Evolutionary conservation across 92 coral and sea anemone species (phyloP).

Genomic region (Ricordea florida): DNA sequence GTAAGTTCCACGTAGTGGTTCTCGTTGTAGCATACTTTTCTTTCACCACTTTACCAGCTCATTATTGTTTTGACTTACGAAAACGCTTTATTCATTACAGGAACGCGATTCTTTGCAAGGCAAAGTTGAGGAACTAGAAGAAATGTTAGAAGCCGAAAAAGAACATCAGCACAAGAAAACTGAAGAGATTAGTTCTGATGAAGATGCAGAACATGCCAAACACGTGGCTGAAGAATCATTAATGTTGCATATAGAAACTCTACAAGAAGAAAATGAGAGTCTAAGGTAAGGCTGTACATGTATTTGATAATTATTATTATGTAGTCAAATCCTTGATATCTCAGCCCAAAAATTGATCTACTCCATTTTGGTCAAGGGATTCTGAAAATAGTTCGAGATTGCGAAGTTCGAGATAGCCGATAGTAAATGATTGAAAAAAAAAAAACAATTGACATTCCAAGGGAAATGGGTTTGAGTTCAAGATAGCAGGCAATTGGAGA

Average conservation of each 20-base stretch:
- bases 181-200: constrained; percentile 87
- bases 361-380: too few species aligned
- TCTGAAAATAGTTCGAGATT: too few species aligned
- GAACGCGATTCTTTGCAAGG: constrained; percentile 80
- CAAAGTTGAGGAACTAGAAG: constrained; percentile 94
- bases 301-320: too few species aligned
- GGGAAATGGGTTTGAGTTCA: too few species aligned
- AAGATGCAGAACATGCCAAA: constrained; percentile 83
- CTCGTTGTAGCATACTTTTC: background rate
- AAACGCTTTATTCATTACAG: constrained; percentile 25
- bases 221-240: constrained; percentile 80
- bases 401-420: too few species aligned
- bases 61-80: background rate
- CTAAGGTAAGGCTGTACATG: constrained; percentile 62
- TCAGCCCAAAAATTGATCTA: too few species aligned
- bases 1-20: too few species aligned
- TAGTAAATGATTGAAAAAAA: too few species aligned
- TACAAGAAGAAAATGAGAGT: constrained; percentile 80
- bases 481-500: too few species aligned
- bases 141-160: constrained; percentile 88
- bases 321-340: too few species aligned
- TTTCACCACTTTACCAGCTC: background rate
- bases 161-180: constrained; percentile 81
- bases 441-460: too few species aligned
- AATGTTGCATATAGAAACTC: constrained; percentile 75